Evolutionary conservation across 2,888 invertebrate genomes (phyloP), one percentile per base, ranked within the genome.

Genomic region (Oscheius sp.): DNA sequence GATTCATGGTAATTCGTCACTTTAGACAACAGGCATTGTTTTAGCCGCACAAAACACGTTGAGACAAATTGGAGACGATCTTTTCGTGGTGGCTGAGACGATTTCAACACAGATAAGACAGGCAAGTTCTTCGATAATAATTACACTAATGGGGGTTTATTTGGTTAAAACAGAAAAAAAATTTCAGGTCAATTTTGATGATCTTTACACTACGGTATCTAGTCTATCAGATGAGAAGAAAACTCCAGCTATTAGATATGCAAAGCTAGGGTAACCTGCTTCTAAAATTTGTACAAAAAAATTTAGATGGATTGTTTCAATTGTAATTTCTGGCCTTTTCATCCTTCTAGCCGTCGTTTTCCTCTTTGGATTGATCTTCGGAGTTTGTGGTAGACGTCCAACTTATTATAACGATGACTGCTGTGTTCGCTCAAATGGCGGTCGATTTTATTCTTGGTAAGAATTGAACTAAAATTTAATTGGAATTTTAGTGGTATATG

Each of bases 331-430:
- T 34, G 87, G 87, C 72, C 53, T 87, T 2, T 82, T 88, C 53
- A 73, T 87, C 20, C 78, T 89, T 45, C 80, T 88, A 17, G 86
- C 88, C 0, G 73, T 88, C 3, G 84, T 87, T 66, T 87, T 87
- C 76, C 86, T 87, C 53, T 79, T 89, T 50, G 89, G 89, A 5
- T 79, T 89, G 6, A 81, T 88, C 75, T 89, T 87, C 81, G 89
- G 89, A 33, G 80, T 86, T 23, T 89, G 88, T 81, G 89, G 89
- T 17, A 86, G 87, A 65, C 75, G 87, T 31, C 88, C 89, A 2
- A 81, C 80, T 3, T 87, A 87, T 15, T 86, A 87, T 69, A 86
- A 87, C 31, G 87, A 88, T 20, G 86, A 86, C 34, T 87, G 87
- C 71, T 89, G 89, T 78, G 88, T 88, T 70, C 82, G 87, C 42